These are phyloP conservation scores for Percina caprodes DNA, from an alignment of 2,113 vertebrate species.

Conservation along the genomic window DNA sequence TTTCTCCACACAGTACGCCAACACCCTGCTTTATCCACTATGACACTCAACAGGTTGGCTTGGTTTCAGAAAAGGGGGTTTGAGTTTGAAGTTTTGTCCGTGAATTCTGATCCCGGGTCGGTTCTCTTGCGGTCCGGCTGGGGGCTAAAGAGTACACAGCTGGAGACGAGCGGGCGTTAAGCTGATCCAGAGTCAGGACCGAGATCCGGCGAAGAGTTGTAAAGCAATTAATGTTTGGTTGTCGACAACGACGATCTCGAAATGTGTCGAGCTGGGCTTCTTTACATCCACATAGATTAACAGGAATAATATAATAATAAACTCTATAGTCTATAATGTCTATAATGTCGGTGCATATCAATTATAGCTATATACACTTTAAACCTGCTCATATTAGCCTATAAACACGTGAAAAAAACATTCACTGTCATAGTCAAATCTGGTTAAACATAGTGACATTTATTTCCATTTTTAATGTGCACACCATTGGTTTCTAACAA, in stretches of 20 bases:
- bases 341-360: background rate
- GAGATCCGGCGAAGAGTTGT: constrained; percentile 32
- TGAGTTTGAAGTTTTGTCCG: constrained; percentile 50
- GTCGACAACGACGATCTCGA: constrained; percentile 40
- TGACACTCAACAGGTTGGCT: constrained; percentile 82
- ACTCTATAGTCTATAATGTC: background rate
- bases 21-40: constrained; percentile 71
- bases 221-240: constrained; percentile 22
- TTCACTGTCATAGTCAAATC: background rate
- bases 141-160: fast-evolving
- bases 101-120: constrained; percentile 60
- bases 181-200: constrained; percentile 59
- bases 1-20: constrained; percentile 45
- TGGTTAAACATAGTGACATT: background rate
- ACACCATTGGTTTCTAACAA: background rate
- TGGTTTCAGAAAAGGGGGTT: constrained; percentile 65
- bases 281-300: background rate
- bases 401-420: background rate
- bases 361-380: background rate
- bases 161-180: background rate
- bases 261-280: constrained; percentile 16
- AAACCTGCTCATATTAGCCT: background rate
- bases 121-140: background rate
- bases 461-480: constrained; percentile 30
- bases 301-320: background rate